phyloP scores from a whole-genome alignment of 2,113 vertebrate species.

The Hemichromis elongatus region DNA sequence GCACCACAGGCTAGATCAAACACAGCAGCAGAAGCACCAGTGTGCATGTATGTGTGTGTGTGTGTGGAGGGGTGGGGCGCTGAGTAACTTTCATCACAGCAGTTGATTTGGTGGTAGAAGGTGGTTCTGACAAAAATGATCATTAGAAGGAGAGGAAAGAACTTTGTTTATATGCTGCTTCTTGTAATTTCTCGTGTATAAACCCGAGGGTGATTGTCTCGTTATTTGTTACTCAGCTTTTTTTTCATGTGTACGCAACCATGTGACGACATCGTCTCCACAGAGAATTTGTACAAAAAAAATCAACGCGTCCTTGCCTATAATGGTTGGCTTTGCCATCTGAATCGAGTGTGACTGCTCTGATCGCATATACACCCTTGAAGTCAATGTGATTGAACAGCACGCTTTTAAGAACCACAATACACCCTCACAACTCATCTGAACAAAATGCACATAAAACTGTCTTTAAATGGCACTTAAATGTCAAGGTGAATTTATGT shows the following conservation, averaged over 20 bases:
- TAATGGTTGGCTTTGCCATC: not conserved
- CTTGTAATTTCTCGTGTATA: conserved; percentile 7
- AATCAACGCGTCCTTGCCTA: not conserved
- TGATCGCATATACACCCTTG: not conserved
- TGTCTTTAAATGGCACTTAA: not conserved
- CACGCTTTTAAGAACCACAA: not conserved
- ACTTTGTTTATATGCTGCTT: not conserved
- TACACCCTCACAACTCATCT: not conserved
- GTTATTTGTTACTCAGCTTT: not conserved
- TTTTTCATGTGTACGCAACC: not conserved
- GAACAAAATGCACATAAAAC: not conserved
- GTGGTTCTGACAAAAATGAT: conserved; percentile 16
- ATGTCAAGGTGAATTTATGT: not conserved
- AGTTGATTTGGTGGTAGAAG: conserved; percentile 7
- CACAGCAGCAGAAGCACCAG: not conserved
- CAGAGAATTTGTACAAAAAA: not conserved
- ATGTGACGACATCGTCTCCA: not conserved
- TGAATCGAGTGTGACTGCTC: not conserved
- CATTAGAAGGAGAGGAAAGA: not conserved
- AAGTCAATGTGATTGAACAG: not conserved
- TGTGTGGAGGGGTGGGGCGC: not conserved
- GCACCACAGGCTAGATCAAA: conserved; percentile 54
- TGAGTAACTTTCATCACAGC: conserved; percentile 44
- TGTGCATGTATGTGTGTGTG: not conserved
- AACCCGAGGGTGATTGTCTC: not conserved